These are phyloP conservation scores for Drosophila limbata DNA, from an alignment of 2,888 invertebrate species.

Conservation along the genomic window DNA sequence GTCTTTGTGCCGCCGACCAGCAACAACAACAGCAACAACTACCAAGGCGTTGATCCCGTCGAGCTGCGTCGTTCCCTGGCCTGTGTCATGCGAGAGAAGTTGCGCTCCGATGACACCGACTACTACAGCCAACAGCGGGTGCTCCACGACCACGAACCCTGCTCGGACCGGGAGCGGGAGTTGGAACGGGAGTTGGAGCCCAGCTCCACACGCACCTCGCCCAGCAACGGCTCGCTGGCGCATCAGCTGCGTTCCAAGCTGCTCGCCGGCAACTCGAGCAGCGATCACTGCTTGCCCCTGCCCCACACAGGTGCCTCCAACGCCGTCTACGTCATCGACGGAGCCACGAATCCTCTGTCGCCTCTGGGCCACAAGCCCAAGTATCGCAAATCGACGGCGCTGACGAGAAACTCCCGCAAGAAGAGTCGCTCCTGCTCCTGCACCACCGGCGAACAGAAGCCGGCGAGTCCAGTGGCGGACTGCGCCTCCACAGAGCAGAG, in stretches of 20 bases:
- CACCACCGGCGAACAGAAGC: conserved; percentile 53
- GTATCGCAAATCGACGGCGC: conserved; percentile 73
- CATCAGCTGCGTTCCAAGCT: conserved; percentile 58
- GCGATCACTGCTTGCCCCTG: conserved; percentile 63
- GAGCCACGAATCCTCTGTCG: conserved; percentile 66
- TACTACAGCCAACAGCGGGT: conserved; percentile 58
- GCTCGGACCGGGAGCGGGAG: conserved; percentile 53
- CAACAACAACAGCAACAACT: conserved; percentile 25
- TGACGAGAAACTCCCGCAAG: conserved; percentile 59
- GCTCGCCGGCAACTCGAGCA: conserved; percentile 61
- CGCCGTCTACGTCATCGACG: conserved; percentile 79
- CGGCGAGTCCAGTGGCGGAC: conserved; percentile 36
- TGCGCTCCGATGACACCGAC: conserved; percentile 80
- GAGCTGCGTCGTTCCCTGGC: conserved; percentile 69
- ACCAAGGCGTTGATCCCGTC: conserved; percentile 65
- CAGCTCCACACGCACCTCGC: conserved; percentile 58
- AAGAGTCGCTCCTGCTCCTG: conserved; percentile 76
- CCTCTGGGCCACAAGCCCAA: conserved; percentile 79
- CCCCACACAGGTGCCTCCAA: conserved; percentile 37
- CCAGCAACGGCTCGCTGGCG: conserved; percentile 59
- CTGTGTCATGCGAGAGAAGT: conserved; percentile 76
- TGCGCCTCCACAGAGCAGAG: conserved; percentile 11
- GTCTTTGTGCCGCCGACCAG: conserved; percentile 75
- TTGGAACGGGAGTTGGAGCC: conserved; percentile 41
- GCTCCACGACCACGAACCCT: conserved; percentile 41